Evolutionary conservation across 2,888 invertebrate genomes (phyloP).

Genomic region (Drosophila mettleri): DNA sequence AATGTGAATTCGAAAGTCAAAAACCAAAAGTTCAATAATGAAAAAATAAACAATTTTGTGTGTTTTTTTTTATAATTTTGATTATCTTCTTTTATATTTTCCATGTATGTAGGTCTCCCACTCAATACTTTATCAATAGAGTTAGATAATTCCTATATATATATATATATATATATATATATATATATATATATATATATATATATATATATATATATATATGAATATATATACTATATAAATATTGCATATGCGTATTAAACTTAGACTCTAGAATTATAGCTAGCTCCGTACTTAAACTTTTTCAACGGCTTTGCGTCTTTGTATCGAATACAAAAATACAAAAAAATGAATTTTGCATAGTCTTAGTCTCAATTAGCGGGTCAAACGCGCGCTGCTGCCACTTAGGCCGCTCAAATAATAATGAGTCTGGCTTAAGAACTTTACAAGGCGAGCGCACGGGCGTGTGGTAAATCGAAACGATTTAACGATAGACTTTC

Average conservation of each 20-base stretch:
- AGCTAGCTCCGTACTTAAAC: constrained; percentile 35
- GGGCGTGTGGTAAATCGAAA: background rate
- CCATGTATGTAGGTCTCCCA: constrained; percentile 73
- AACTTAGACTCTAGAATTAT: constrained; percentile 60
- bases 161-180: constrained; percentile 50
- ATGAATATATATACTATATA: constrained; percentile 55
- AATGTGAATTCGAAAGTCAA: constrained; percentile 29
- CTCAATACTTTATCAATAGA: constrained; percentile 40
- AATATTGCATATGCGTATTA: constrained; percentile 73
- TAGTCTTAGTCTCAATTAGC: constrained; percentile 71
- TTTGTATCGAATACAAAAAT: constrained; percentile 79
- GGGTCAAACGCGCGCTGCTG: constrained; percentile 46
- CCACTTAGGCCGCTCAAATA: constrained; percentile 4
- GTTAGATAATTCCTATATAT: constrained; percentile 41
- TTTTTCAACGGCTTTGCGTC: constrained; percentile 37
- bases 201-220: constrained; percentile 49
- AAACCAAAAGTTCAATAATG: constrained; percentile 29
- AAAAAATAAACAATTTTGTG: constrained; percentile 65
- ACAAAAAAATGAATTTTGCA: constrained; percentile 73
- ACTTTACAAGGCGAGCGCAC: constrained; percentile 41
- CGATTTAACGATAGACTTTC: background rate
- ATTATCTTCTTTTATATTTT: constrained; percentile 81
- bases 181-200: constrained; percentile 35
- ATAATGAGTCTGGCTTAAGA: constrained; percentile 10
- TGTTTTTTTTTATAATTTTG: constrained; percentile 70